phyloP scores from a whole-genome alignment of 2,797 vertebrate species.

The Myotis vivesi region DNA sequence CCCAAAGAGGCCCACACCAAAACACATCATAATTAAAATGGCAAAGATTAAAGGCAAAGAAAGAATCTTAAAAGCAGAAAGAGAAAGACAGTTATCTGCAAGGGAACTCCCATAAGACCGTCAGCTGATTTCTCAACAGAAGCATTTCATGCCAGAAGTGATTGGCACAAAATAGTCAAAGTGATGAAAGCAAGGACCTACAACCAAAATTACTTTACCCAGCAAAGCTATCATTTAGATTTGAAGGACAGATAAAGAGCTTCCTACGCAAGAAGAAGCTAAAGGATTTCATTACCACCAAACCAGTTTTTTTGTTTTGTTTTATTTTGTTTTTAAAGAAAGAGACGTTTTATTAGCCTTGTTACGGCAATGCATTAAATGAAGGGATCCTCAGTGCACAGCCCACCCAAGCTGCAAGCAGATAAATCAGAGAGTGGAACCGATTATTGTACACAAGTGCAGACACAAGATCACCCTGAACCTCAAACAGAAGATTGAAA shows the following conservation, averaged over 20 bases:
- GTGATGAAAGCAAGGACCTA: background rate
- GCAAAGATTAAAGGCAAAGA: background rate
- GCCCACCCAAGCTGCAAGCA: conserved; percentile 82
- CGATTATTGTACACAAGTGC: conserved; percentile 82
- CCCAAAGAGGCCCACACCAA: background rate
- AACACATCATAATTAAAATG: background rate
- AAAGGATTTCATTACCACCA: background rate
- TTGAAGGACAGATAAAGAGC: background rate
- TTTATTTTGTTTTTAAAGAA: background rate
- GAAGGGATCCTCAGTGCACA: conserved; percentile 79
- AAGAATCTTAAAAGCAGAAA: background rate
- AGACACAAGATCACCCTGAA: conserved; percentile 81
- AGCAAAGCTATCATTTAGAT: background rate
- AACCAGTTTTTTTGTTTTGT: background rate
- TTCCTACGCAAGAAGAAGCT: background rate
- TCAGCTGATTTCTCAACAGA: background rate
- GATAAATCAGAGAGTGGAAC: conserved; percentile 80
- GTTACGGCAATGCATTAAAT: conserved; percentile 85
- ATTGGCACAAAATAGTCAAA: background rate
- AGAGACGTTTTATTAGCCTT: conserved; percentile 87
- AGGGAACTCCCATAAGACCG: background rate
- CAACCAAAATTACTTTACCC: background rate
- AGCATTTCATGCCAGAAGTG: background rate
- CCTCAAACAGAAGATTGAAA: conserved; percentile 81
- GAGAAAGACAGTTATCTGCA: background rate